A percentile compares a stretch with the other conserved stretches of the same genome.
These are phyloP conservation scores for Agapornis roseicollis DNA, from an alignment of 2,113 vertebrate species.

Conservation along the genomic window DNA sequence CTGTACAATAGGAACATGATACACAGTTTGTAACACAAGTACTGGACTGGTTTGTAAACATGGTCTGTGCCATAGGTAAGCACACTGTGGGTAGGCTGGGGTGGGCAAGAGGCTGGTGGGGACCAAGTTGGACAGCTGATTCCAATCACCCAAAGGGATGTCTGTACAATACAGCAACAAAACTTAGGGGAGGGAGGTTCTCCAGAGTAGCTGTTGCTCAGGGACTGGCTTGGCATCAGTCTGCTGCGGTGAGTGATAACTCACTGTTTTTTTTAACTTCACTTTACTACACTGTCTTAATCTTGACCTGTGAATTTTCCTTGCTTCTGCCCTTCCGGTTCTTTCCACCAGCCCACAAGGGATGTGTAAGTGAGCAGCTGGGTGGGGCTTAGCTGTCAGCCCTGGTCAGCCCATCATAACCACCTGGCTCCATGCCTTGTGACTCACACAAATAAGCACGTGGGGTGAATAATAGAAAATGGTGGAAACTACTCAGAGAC, in stretches of 20 bases:
- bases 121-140: fast-evolving
- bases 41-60: no score
- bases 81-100: neutral
- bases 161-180: no score
- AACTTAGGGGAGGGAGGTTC: no score
- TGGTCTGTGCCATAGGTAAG: neutral
- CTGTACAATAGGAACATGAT: no score
- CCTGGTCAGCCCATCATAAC: fast-evolving
- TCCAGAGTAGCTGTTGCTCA: neutral
- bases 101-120: neutral
- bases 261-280: fast-evolving
- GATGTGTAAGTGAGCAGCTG: fast-evolving
- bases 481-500: neutral
- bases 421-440: fast-evolving
- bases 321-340: no score
- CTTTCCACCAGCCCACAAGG: fast-evolving
- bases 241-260: neutral
- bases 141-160: neutral
- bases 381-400: neutral
- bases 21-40: neutral
- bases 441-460: neutral
- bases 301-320: neutral
- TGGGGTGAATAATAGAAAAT: fast-evolving
- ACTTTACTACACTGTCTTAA: neutral
- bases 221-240: neutral